Evolutionary conservation across 2,797 vertebrate genomes (phyloP).

Genomic region (Cryptoblepharus egeriae): DNA sequence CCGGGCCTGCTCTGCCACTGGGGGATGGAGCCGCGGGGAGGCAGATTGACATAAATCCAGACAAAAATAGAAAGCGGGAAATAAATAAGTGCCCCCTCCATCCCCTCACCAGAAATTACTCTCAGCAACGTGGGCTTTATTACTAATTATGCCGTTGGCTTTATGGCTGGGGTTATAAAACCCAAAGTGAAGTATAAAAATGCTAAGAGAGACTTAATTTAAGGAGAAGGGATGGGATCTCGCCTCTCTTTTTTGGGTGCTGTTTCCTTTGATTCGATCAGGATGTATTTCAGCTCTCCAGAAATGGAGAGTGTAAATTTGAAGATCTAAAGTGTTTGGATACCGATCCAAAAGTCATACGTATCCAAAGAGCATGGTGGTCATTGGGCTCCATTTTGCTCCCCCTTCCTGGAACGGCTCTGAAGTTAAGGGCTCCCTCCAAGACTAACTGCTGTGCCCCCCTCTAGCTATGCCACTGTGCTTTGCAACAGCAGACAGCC

Average conservation of each 20-base stretch:
- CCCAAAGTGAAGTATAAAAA: conserved; percentile 54
- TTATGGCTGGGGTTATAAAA: conserved; percentile 67
- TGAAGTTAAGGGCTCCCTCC: too few species aligned
- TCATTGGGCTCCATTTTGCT: too few species aligned
- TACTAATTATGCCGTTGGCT: conserved; percentile 68
- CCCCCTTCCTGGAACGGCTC: too few species aligned
- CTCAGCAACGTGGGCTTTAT: conserved; percentile 63
- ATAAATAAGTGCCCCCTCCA: conserved; percentile 4
- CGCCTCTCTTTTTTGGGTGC: background rate
- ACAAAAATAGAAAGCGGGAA: conserved; percentile 11
- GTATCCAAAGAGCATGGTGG: too few species aligned
- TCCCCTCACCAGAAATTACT: conserved; percentile 59
- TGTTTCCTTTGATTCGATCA: conserved; percentile 45
- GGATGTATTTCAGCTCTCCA: conserved; percentile 4
- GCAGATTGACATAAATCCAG: background rate
- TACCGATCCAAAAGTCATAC: too few species aligned
- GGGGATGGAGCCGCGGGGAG: background rate
- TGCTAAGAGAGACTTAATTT: conserved; percentile 65
- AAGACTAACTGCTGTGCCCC: too few species aligned
- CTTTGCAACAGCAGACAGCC: too few species aligned
- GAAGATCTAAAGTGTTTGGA: too few species aligned
- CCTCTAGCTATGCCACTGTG: too few species aligned
- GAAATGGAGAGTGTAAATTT: fast-evolving
- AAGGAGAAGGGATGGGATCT: conserved; percentile 47
- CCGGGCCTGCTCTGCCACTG: background rate